Percentiles rank a stretch among this genome's conserved stretches.
Conservation (phyloP, 2,888 invertebrate genomes). For the Mycogona germanica region DNA sequence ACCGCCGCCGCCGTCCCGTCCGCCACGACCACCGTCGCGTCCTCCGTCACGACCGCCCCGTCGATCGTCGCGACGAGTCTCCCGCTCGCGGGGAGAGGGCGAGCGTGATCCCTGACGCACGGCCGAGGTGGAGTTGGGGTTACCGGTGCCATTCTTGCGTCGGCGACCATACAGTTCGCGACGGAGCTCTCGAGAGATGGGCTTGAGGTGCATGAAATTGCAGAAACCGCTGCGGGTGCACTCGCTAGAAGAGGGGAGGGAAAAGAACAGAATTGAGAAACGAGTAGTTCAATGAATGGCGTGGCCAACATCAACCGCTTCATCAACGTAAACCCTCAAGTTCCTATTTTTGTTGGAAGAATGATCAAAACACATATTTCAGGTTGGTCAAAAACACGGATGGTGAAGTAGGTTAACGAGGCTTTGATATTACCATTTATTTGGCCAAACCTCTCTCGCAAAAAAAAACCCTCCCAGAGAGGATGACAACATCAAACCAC, state of each 20-base stretch:
- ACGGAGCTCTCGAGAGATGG: conserved; percentile 87
- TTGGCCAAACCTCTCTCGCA: not conserved
- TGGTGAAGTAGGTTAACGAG: no score
- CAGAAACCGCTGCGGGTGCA: conserved; percentile 98
- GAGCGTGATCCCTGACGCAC: not conserved
- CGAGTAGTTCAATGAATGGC: no score
- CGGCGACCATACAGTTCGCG: conserved; percentile 48
- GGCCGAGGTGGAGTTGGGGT: conserved; percentile 19
- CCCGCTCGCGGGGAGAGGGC: no score
- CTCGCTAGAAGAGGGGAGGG: conserved; percentile 46
- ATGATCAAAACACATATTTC: no score
- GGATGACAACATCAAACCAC: not conserved
- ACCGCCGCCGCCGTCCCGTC: conserved; percentile 37
- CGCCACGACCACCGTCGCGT: conserved; percentile 49
- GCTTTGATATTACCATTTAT: not conserved
- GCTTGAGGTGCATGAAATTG: conserved; percentile 99
- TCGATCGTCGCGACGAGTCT: no score
- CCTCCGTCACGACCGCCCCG: conserved; percentile 23
- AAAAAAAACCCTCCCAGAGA: not conserved
- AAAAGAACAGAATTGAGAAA: no score
- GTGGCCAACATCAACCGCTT: no score
- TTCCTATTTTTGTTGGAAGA: no score
- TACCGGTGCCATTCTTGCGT: conserved; percentile 25
- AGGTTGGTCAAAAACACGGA: no score
- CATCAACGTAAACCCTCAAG: no score